Base-by-base conservation (phyloP, 2,888 invertebrate genomes). In the Caenorhabditis sp. region DNA sequence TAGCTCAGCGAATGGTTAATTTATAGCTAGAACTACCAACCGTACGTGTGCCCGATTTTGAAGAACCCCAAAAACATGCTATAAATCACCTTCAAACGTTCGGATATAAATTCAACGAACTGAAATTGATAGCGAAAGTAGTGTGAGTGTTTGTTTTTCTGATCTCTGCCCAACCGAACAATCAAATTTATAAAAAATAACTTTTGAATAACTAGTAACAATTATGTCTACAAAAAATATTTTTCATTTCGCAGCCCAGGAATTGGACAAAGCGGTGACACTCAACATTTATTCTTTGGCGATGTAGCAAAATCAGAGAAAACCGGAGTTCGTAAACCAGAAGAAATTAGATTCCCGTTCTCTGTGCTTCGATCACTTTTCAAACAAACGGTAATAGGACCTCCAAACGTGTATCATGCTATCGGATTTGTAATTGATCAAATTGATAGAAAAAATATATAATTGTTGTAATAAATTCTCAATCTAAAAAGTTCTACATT, bases 191-290 rank as follows among this genome's bases (percentile, higher is more conserved):
- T 12, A 57, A 57, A 10, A 23, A 57, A 24, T 21, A 57, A 26
- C 19, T 12, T 12, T 17, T 57, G 27, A 12, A 57, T 23, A 8
- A 23, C n/a, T 57, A 23, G 24, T 57, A 17, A n/a, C 12, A 23
- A n/a, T n/a, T n/a, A n/a, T n/a, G n/a, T n/a, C n/a, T n/a, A n/a
- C n/a, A n/a, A n/a, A n/a, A n/a, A n/a, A 17, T 36, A 43, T 23
- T 43, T 2, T 1, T 23, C 19, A 6, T n/a, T 61, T 61, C 54
- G 54, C 37, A 63, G 63, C 23, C 69, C 75, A 0, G 75, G 75
- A 54, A 70, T 75, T 61, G 66, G 69, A 19, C 75, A 75, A 27
- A 69, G 69, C 14, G 75, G 75, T n/a, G 69, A 75, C 55, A 49
- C 27, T 17, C 75, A 75, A 24, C 49, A 26, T 27, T 55, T 67